Evolutionary conservation across 2,888 invertebrate genomes (phyloP).

Genomic region (Lamproptera curius): DNA sequence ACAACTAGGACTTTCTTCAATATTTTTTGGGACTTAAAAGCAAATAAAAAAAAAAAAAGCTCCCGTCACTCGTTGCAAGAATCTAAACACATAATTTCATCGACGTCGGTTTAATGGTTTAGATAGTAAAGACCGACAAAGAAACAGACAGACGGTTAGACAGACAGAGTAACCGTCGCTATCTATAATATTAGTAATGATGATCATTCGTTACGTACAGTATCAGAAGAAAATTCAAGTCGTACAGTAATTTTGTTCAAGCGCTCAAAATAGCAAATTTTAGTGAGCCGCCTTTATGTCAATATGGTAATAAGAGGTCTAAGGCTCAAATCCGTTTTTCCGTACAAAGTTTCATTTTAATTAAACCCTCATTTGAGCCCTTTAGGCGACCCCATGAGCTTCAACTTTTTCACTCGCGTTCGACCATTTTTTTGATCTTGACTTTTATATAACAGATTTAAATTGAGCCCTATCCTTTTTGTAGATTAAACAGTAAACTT

Average conservation of each 20-base stretch:
- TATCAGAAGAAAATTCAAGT: not conserved
- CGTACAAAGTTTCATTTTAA: constrained; percentile 13
- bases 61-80: no score
- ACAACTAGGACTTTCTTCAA: no score
- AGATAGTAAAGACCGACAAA: no score
- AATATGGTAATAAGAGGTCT: constrained; percentile 19
- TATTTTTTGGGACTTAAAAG: no score
- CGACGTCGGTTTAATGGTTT: no score
- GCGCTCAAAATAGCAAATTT: constrained; percentile 45
- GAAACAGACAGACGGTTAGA: no score
- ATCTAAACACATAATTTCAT: no score
- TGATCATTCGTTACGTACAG: no score
- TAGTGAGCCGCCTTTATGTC: constrained; percentile 39
- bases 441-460: constrained; percentile 3
- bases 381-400: constrained; percentile 6
- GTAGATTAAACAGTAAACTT: no score
- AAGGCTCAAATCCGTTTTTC: constrained; percentile 16
- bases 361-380: constrained; percentile 17
- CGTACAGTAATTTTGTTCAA: constrained; percentile 1
- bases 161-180: no score
- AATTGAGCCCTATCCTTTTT: not conserved
- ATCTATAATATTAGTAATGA: no score
- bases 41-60: no score
- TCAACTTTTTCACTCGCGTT: constrained; percentile 12
- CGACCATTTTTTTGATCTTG: constrained; percentile 8